Evolutionary conservation across 2,113 vertebrate species (phyloP).

Genomic region (Sorex araneus): DNA sequence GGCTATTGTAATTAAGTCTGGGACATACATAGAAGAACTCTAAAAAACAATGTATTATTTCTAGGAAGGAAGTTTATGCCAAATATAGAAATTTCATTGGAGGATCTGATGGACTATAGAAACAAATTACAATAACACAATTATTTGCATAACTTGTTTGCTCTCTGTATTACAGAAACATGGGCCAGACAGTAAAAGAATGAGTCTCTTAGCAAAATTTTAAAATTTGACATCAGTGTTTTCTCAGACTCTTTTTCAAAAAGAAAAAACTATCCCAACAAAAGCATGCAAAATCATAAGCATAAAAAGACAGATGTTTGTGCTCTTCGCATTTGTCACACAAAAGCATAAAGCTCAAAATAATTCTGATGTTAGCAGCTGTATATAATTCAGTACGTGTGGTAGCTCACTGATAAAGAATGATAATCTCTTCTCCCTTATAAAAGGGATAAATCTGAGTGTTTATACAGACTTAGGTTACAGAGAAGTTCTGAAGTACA

Average conservation of each 20-base stretch:
- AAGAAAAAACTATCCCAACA: conserved; percentile 44
- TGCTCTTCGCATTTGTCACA: conserved; percentile 68
- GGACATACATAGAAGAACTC: conserved; percentile 18
- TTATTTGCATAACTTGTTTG: background rate
- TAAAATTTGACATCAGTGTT: background rate
- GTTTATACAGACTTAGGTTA: conserved; percentile 75
- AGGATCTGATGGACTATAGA: background rate
- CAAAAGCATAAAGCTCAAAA: conserved; percentile 68
- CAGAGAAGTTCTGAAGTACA: conserved; percentile 69
- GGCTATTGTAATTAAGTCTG: conserved; percentile 17
- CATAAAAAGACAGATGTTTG: conserved; percentile 67
- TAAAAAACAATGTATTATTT: background rate
- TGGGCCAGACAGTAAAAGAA: background rate
- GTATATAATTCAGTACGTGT: conserved; percentile 56
- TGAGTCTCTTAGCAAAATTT: conserved; percentile 7
- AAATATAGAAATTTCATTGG: conserved; percentile 3
- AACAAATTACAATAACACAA: background rate
- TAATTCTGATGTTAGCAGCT: conserved; percentile 72
- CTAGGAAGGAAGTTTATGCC: conserved; percentile 5
- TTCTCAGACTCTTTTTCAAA: conserved; percentile 51
- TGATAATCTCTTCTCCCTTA: conserved; percentile 62
- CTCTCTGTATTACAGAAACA: background rate
- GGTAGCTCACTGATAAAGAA: conserved; percentile 71
- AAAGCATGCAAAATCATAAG: conserved; percentile 58
- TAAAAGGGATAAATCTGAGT: conserved; percentile 69